A percentile compares a stretch with the other conserved stretches of the same genome.
phyloP scores from a whole-genome alignment of 2,797 vertebrate species.

The Melanogrammus aeglefinus region DNA sequence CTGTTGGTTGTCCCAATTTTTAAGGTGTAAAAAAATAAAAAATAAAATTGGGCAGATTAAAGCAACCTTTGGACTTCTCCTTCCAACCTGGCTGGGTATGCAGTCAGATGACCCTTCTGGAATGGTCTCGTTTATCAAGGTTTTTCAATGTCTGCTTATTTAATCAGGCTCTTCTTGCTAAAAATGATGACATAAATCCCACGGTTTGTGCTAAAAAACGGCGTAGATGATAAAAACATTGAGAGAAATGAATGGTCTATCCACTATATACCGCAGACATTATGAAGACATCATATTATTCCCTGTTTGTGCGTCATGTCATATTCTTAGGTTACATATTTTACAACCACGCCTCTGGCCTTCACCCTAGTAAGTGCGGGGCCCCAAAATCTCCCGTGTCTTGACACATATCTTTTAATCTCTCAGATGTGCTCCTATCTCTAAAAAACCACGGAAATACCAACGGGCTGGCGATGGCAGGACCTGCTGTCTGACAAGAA shows the following conservation, averaged over 20 bases:
- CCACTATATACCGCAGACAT: not conserved
- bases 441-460: slow-evolving; percentile 21
- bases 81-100: slow-evolving; percentile 15
- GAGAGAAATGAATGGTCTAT: not conserved
- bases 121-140: not conserved
- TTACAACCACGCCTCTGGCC: slow-evolving; percentile 47
- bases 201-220: too few species aligned
- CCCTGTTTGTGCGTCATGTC: not conserved
- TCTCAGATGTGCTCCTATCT: slow-evolving; percentile 34
- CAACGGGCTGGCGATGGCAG: slow-evolving; percentile 6
- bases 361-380: slow-evolving; percentile 38
- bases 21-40: slow-evolving; percentile 27
- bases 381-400: slow-evolving; percentile 43
- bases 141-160: slow-evolving; percentile 3
- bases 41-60: not conserved
- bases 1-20: slow-evolving; percentile 40
- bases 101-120: slow-evolving; percentile 9
- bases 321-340: slow-evolving; percentile 42
- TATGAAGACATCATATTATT: slow-evolving; percentile 24
- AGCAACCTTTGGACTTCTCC: slow-evolving; percentile 31
- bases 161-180: too few species aligned
- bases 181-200: too few species aligned
- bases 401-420: slow-evolving; percentile 65
- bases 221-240: slow-evolving; percentile 23
- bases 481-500: not conserved